Conservation (phyloP, 2,888 invertebrate species). For the Agrotis exclamationis region DNA sequence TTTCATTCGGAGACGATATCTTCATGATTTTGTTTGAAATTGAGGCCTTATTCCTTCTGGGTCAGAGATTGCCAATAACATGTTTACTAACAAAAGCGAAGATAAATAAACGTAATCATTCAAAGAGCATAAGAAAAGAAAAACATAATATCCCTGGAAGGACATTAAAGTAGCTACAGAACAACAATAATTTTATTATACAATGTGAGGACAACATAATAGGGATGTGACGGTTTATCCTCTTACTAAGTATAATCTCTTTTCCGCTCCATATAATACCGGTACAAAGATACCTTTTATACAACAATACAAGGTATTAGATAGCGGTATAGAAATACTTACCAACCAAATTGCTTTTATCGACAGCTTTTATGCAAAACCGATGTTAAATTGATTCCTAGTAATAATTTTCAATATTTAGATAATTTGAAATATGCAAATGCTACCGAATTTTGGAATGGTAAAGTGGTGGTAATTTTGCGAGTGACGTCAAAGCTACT, state of each 20-base stretch:
- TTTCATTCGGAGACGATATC: neutral
- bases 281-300: constrained; percentile 25
- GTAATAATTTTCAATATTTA: constrained; percentile 5
- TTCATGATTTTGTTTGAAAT: neutral
- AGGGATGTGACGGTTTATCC: constrained; percentile 22
- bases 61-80: no score
- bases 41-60: neutral
- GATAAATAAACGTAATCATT: constrained; percentile 15
- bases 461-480: constrained; percentile 22
- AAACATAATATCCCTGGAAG: neutral
- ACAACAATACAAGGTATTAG: constrained; percentile 24
- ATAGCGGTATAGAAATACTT: constrained; percentile 6
- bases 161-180: constrained; percentile 4
- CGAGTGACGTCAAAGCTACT: constrained; percentile 39
- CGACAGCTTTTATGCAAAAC: constrained; percentile 4
- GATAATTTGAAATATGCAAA: constrained; percentile 5
- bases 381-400: constrained; percentile 2
- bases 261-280: constrained; percentile 22
- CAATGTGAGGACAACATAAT: constrained; percentile 18
- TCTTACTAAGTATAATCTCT: constrained; percentile 37
- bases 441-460: constrained; percentile 15
- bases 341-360: constrained; percentile 12
- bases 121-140: constrained; percentile 8
- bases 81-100: neutral
- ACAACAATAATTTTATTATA: constrained; percentile 20